A percentile compares a stretch with the other conserved stretches of the same genome.
These are phyloP conservation scores for Xiphorhynchus erythropygius DNA, from an alignment of 2,797 vertebrate genomes.

Conservation along the genomic window DNA sequence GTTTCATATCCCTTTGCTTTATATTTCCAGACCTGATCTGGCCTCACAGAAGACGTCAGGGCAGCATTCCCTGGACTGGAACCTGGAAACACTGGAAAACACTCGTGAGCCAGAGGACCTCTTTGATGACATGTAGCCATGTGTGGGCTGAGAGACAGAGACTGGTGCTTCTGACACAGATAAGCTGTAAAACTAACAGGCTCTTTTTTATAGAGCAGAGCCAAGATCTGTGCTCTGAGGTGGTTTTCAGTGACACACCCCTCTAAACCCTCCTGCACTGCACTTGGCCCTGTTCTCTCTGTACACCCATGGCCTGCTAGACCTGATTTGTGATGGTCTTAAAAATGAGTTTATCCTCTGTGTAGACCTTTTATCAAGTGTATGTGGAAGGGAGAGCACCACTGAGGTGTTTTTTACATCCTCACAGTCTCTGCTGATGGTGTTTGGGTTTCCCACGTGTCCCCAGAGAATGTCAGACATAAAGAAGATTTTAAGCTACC, in stretches of 20 bases:
- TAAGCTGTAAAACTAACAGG: background rate
- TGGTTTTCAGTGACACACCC: background rate
- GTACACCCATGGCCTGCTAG: background rate
- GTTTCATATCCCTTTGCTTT: constrained; percentile 21
- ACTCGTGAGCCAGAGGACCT: constrained; percentile 82
- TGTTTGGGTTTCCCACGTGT: background rate
- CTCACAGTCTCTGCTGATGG: background rate
- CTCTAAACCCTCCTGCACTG: background rate
- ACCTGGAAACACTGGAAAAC: constrained; percentile 71
- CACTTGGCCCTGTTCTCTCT: background rate
- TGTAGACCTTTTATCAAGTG: background rate
- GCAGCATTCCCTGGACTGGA: constrained; percentile 36
- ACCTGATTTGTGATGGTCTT: background rate
- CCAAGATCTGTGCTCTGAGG: background rate
- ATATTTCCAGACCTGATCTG: constrained; percentile 58
- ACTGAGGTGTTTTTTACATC: background rate
- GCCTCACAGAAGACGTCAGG: background rate
- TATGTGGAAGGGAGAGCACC: background rate
- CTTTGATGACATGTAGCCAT: constrained; percentile 82
- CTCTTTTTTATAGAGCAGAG: background rate
- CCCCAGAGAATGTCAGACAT: background rate
- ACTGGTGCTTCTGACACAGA: background rate
- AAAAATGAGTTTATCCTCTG: background rate
- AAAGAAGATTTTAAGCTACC: background rate
- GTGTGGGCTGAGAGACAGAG: background rate